Evolutionary conservation across 1,140 invertebrate species (phyloP).

Genomic region (Lordiphosa collinella): DNA sequence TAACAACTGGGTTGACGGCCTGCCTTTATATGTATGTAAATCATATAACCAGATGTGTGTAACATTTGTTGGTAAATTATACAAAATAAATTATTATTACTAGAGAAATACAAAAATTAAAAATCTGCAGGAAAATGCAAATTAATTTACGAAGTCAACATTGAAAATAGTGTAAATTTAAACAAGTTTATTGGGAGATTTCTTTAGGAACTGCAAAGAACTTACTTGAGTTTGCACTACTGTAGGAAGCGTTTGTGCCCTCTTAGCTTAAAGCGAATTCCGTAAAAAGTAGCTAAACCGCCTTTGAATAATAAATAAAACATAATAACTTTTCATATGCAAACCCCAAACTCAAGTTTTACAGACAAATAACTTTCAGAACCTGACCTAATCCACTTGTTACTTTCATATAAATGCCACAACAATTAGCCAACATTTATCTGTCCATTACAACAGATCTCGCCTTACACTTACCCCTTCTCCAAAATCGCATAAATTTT

Average conservation of each 20-base stretch:
- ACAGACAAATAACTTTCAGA: neutral
- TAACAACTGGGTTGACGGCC: neutral
- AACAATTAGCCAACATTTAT: constrained; percentile 72
- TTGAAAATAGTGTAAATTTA: neutral
- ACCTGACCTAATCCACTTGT: too few species aligned
- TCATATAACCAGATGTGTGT: constrained; percentile 7
- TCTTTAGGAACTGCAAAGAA: too few species aligned
- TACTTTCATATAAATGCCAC: constrained; percentile 32
- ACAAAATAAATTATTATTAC: neutral
- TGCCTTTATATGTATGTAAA: constrained; percentile 5
- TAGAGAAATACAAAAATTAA: neutral
- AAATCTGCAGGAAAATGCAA: neutral
- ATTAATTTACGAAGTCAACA: neutral
- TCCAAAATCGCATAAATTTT: constrained; percentile 31
- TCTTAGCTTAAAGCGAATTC: too few species aligned
- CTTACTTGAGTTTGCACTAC: too few species aligned
- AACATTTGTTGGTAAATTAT: constrained; percentile 9
- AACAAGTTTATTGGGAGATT: too few species aligned
- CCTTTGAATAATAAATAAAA: too few species aligned
- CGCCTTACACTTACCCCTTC: neutral
- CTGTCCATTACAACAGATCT: constrained; percentile 60
- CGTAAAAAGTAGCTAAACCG: too few species aligned
- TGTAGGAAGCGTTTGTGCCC: too few species aligned
- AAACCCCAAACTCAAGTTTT: too few species aligned
- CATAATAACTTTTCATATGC: too few species aligned